Conservation (phyloP, 2,888 invertebrate genomes). For the Linnaemya vulpina region DNA sequence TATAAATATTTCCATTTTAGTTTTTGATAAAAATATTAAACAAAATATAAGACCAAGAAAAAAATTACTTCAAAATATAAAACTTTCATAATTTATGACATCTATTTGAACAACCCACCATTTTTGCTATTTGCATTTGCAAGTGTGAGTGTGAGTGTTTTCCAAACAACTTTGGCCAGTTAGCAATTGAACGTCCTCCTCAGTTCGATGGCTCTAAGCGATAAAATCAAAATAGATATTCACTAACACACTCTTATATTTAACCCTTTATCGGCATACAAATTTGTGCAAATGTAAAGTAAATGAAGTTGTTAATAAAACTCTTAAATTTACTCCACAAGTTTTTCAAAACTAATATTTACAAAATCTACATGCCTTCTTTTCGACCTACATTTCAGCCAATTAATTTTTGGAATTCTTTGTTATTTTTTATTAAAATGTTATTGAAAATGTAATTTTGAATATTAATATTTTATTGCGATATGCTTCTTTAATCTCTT, state of each 20-base stretch:
- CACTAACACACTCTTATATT: neutral
- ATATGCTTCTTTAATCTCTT: too few relatives aligned
- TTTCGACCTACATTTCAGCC: too few relatives aligned
- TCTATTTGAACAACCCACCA: slow-evolving; percentile 2
- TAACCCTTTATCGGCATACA: neutral
- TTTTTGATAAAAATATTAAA: neutral
- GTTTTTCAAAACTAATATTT: too few relatives aligned
- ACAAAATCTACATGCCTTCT: too few relatives aligned
- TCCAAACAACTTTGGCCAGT: slow-evolving; percentile 22
- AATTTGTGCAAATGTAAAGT: too few relatives aligned
- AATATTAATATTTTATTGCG: too few relatives aligned
- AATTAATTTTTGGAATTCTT: too few relatives aligned
- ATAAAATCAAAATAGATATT: neutral
- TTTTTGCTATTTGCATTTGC: neutral
- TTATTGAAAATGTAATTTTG: too few relatives aligned
- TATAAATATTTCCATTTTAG: neutral
- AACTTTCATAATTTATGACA: slow-evolving; percentile 1
- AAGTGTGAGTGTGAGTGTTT: neutral
- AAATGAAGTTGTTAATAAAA: too few relatives aligned
- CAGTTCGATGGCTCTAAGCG: slow-evolving; percentile 56
- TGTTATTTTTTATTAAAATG: too few relatives aligned
- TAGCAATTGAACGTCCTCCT: slow-evolving; percentile 20
- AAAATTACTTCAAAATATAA: neutral
- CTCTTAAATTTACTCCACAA: too few relatives aligned
- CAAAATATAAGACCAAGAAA: neutral